phyloP scores from a whole-genome alignment of 64 coral and sea anemone genomes.

The Pocillopora damicornis region DNA sequence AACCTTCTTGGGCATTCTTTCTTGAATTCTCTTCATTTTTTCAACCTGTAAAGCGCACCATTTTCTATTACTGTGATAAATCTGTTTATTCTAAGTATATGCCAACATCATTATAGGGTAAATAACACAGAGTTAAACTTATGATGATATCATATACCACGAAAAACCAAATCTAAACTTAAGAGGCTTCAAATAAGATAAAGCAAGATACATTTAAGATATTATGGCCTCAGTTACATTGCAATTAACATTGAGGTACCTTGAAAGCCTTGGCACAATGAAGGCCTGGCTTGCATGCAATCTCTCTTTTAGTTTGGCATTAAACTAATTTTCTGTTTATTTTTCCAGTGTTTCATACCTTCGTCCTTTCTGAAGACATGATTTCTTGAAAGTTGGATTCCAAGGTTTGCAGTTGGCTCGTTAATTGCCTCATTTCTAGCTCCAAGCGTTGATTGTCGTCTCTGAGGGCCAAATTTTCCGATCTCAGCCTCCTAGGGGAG shows the following conservation, averaged over 20 bases:
- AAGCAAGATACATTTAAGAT: background rate
- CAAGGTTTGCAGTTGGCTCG: constrained; percentile 57
- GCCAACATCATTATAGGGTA: too few species aligned
- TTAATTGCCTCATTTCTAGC: constrained; percentile 53
- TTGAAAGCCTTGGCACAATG: too few species aligned
- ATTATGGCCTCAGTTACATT: background rate
- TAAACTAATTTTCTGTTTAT: too few species aligned
- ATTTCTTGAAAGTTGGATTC: constrained; percentile 69
- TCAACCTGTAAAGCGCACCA: constrained; percentile 23
- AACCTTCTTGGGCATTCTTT: constrained; percentile 61
- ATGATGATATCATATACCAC: background rate
- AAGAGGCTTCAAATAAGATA: background rate
- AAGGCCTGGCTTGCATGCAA: too few species aligned
- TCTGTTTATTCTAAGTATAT: too few species aligned
- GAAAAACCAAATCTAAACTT: background rate
- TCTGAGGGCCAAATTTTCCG: constrained; percentile 60
- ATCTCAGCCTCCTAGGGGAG: constrained; percentile 44
- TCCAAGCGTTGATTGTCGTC: constrained; percentile 64
- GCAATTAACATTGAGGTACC: too few species aligned
- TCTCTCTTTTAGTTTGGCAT: too few species aligned
- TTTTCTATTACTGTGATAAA: background rate
- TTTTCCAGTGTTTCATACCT: constrained; percentile 39
- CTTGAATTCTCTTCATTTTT: constrained; percentile 68
- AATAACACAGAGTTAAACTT: too few species aligned
- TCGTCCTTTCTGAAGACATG: constrained; percentile 64